Evolutionary conservation across 1,140 invertebrate species (phyloP).

Genomic region (Drosophila funebris): DNA sequence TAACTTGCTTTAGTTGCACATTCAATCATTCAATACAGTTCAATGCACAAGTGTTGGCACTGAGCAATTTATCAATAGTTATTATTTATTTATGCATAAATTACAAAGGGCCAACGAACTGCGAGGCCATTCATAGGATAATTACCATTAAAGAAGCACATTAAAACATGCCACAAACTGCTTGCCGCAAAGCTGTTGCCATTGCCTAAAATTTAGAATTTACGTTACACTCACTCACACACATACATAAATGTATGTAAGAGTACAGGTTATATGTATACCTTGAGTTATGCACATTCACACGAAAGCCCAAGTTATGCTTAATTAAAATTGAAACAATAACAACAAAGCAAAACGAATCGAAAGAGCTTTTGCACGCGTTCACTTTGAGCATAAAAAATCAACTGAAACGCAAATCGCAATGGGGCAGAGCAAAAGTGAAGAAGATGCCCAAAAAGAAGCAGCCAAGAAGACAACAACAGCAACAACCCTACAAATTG

Average conservation of each 20-base stretch:
- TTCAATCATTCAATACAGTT: background rate
- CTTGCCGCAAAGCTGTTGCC: constrained; percentile 13
- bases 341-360: constrained; percentile 25
- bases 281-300: constrained; percentile 29
- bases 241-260: background rate
- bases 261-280: background rate
- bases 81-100: constrained; percentile 56
- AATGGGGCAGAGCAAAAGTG: constrained; percentile 50
- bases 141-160: constrained; percentile 59
- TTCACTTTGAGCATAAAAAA: constrained; percentile 65
- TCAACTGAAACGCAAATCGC: constrained; percentile 74
- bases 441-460: constrained; percentile 66
- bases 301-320: constrained; percentile 21
- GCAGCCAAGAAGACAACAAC: constrained; percentile 24
- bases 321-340: constrained; percentile 23
- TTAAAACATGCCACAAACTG: constrained; percentile 17
- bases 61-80: constrained; percentile 59
- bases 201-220: constrained; percentile 32
- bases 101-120: constrained; percentile 63
- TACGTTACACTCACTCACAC: background rate
- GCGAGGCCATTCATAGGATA: constrained; percentile 24
- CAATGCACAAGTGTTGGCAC: background rate
- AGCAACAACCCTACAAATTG: constrained; percentile 44
- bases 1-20: background rate
- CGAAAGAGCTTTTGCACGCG: constrained; percentile 58